These are phyloP conservation scores for Stenolophus ochropezus DNA, from an alignment of 2,888 invertebrate species.

Conservation along the genomic window DNA sequence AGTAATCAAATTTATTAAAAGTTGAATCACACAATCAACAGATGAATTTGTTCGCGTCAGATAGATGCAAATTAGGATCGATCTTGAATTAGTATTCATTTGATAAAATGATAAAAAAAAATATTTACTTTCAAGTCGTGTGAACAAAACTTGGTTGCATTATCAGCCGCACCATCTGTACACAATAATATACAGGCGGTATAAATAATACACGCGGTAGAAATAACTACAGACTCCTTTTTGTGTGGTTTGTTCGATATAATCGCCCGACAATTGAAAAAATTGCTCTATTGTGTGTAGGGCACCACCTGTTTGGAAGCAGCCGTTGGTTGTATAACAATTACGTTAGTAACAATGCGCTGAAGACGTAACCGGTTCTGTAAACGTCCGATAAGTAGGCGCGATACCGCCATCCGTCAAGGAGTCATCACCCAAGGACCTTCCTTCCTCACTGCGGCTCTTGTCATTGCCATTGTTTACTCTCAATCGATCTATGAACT, in stretches of 20 bases:
- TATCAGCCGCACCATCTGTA: no score
- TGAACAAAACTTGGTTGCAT: no score
- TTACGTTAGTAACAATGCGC: conserved; percentile 46
- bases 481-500: background rate
- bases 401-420: conserved; percentile 11
- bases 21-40: conserved; percentile 22
- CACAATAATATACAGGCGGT: background rate
- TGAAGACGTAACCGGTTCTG: conserved; percentile 22
- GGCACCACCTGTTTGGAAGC: conserved; percentile 31
- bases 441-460: background rate
- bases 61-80: background rate
- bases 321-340: conserved; percentile 25
- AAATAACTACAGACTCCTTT: background rate
- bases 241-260: background rate
- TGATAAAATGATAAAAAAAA: no score
- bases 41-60: conserved; percentile 6
- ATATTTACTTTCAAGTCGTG: no score
- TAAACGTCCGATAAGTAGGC: conserved; percentile 32
- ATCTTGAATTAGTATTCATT: no score
- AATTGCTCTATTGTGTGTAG: background rate
- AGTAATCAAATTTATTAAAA: conserved; percentile 19
- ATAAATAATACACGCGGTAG: background rate
- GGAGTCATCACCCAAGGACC: conserved; percentile 15
- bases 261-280: background rate
- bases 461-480: background rate